Evolutionary conservation across 2,888 invertebrate species (phyloP).

Genomic region (Agelastica alni): DNA sequence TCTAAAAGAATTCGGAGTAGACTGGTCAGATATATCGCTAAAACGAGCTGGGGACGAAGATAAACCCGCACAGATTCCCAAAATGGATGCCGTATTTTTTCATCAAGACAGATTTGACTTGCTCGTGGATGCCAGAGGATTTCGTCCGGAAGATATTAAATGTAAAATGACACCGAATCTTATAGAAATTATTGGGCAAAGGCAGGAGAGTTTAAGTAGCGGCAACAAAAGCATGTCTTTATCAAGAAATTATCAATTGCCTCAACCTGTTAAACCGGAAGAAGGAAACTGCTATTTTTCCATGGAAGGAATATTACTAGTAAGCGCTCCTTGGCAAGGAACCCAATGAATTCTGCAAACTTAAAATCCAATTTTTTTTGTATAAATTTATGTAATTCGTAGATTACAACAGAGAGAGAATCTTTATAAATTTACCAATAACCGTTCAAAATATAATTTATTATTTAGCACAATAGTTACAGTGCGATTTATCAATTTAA

Average conservation of each 20-base stretch:
- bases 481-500: no score
- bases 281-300: conserved; percentile 41
- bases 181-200: conserved; percentile 35
- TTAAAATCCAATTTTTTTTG: no score
- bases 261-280: conserved; percentile 38
- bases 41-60: not conserved
- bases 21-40: conserved; percentile 16
- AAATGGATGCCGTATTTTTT: conserved; percentile 33
- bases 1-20: conserved; percentile 24
- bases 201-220: conserved; percentile 11
- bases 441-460: no score
- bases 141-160: conserved; percentile 41
- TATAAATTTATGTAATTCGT: no score
- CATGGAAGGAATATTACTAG: conserved; percentile 40
- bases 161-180: conserved; percentile 38
- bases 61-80: conserved; percentile 7
- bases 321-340: conserved; percentile 42
- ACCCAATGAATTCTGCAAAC: no score
- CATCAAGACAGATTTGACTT: conserved; percentile 33
- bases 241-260: conserved; percentile 40
- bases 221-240: conserved; percentile 31
- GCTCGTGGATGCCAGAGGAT: conserved; percentile 42
- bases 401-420: no score
- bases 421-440: no score
- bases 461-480: no score